phyloP scores from a whole-genome alignment of 2,113 vertebrate species.

The Solenodon paradoxus region DNA sequence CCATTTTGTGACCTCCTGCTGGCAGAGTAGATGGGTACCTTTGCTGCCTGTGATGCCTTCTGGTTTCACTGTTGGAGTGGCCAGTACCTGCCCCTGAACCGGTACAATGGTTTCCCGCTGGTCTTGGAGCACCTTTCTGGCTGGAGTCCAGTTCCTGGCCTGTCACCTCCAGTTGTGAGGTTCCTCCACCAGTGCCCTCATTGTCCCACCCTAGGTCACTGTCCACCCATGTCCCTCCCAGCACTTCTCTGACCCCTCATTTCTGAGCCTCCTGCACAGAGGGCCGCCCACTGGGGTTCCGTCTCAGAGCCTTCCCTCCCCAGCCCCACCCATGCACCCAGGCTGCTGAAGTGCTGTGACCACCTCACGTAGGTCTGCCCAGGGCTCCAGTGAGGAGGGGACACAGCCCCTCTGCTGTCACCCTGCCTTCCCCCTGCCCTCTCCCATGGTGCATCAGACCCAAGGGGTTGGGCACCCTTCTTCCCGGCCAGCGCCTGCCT shows the following conservation, averaged over 20 bases:
- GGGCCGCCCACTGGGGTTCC: too few species aligned
- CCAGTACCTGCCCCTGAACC: background rate
- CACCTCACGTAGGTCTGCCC: background rate
- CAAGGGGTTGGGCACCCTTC: background rate
- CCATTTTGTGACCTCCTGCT: background rate
- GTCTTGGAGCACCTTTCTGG: background rate
- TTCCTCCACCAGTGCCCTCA: background rate
- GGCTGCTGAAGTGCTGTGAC: background rate
- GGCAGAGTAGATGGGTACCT: background rate
- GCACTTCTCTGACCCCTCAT: background rate
- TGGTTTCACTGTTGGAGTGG: background rate
- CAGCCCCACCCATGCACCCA: fast-evolving
- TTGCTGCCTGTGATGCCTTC: fast-evolving
- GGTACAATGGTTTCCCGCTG: too few species aligned
- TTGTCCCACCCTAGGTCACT: background rate
- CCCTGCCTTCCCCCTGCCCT: background rate
- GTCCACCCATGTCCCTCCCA: too few species aligned
- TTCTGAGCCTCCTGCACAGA: background rate
- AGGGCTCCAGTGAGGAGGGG: too few species aligned
- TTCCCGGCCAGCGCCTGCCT: background rate
- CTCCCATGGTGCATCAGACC: background rate
- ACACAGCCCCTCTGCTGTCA: background rate
- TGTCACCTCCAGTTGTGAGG: background rate
- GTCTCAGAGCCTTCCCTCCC: background rate
- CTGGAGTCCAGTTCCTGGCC: background rate